Evolutionary conservation across 2,888 invertebrate species (phyloP), one percentile per base, ranked within the genome.

Genomic region (Oligia fasciuncula): DNA sequence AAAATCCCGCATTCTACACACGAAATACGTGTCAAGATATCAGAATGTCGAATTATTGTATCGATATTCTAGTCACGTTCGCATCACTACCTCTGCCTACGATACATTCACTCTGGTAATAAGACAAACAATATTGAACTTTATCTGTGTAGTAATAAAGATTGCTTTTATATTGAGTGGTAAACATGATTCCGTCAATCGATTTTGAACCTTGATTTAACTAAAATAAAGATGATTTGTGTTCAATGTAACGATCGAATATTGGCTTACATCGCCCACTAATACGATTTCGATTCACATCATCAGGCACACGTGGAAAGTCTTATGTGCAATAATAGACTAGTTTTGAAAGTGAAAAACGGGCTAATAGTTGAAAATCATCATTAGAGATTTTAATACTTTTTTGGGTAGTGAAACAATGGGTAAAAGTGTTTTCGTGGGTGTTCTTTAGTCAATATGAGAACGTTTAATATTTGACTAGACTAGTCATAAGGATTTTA

Each of bases 61-160:
- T 94, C 94, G 94, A 94, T 91, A 94, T 93, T 91, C 81, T 60
- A 75, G 84, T 90, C 94, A 94, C 94, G 94, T 94, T 88, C 89
- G 54, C 93, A 91, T 90, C 93, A 93, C 93, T 93, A 93, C 77
- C 77, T 79, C 85, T 85, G 85, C 91, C 91, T 90, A 91, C 90
- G 87, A 80, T 67, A 85, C 84, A 76, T 86, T 84, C 78, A 84
- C 81, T 80, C 66, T 80, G 35, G 66, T 69, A 73, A 72, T 57
- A 67, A 66, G 62, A 76, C 80, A 79, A 76, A 78, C 80, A 80
- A 89, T 85, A 90, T 85, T 87, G 62, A 74, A 83, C 89, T 86
- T 80, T 90, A 88, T 79, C 29, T 0, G 9, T 49, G 8, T 70
- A 29, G 9, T 3, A 49, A 85, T 83, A 87, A 84, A 84, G 76